phyloP scores from a whole-genome alignment of 2,113 vertebrate species.

The Phocoena sinus region DNA sequence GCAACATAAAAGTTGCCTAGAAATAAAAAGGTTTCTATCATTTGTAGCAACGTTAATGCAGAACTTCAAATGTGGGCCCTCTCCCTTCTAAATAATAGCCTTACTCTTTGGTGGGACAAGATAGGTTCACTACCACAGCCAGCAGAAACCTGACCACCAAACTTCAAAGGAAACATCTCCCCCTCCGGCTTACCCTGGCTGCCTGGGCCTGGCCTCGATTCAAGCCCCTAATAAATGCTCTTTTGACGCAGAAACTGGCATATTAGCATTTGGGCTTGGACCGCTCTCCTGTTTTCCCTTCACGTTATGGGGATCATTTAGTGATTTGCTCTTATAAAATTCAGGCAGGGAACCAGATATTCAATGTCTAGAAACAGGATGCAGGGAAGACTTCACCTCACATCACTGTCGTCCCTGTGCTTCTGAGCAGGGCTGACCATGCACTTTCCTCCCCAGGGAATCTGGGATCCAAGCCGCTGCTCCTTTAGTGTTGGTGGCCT shows the following conservation, averaged over 20 bases:
- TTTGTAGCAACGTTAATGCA: background rate
- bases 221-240: conserved; percentile 57
- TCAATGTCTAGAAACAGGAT: conserved; percentile 48
- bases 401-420: background rate
- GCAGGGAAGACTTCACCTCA: background rate
- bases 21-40: conserved; percentile 27
- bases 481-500: background rate
- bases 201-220: conserved; percentile 56
- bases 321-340: conserved; percentile 44
- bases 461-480: background rate
- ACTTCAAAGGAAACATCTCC: conserved; percentile 49
- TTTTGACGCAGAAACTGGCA: conserved; percentile 61
- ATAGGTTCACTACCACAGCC: conserved; percentile 14
- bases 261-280: conserved; percentile 18
- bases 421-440: background rate
- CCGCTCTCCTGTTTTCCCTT: conserved; percentile 59
- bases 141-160: conserved; percentile 31
- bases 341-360: conserved; percentile 30
- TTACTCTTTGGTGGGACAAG: background rate
- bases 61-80: conserved; percentile 17
- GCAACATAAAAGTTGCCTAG: conserved; percentile 15
- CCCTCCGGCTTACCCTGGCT: conserved; percentile 14
- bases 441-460: background rate
- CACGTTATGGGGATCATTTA: conserved; percentile 45
- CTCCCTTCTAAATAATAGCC: conserved; percentile 54